Evolutionary conservation across 2,888 invertebrate genomes (phyloP).

Genomic region (Ichneumoninae sp.): DNA sequence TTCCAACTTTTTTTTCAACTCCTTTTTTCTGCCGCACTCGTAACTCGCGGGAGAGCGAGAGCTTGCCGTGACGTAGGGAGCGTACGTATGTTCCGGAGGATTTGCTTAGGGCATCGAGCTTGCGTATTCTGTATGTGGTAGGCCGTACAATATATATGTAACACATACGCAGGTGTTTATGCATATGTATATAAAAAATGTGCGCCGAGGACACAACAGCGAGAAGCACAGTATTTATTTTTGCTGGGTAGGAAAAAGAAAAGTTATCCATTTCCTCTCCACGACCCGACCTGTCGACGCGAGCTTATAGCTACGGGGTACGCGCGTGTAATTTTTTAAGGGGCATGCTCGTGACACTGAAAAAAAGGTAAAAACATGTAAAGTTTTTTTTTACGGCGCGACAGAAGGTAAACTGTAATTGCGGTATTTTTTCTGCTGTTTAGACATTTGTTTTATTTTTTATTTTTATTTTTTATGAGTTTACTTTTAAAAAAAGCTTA

Average conservation of each 20-base stretch:
- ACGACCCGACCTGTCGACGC: background rate
- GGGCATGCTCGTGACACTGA: background rate
- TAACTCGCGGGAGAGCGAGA: background rate
- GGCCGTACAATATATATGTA: background rate
- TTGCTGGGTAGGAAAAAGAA: constrained; percentile 7
- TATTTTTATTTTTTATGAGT: background rate
- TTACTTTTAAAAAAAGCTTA: too few species aligned
- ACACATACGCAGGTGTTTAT: background rate
- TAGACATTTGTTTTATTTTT: background rate
- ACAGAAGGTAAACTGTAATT: background rate
- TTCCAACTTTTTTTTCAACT: background rate
- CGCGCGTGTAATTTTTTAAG: background rate
- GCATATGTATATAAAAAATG: background rate
- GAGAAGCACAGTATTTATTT: constrained; percentile 26
- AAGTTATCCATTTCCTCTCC: constrained; percentile 6
- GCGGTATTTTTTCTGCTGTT: background rate
- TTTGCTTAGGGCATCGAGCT: constrained; percentile 17
- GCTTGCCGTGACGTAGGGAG: constrained; percentile 12
- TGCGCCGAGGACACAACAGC: background rate
- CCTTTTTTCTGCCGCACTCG: background rate
- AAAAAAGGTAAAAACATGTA: background rate
- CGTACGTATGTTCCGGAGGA: constrained; percentile 14
- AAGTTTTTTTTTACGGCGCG: background rate
- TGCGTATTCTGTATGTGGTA: background rate
- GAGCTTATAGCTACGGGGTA: background rate